phyloP scores from a whole-genome alignment of 1,140 invertebrate species.

The Nymphalis io region DNA sequence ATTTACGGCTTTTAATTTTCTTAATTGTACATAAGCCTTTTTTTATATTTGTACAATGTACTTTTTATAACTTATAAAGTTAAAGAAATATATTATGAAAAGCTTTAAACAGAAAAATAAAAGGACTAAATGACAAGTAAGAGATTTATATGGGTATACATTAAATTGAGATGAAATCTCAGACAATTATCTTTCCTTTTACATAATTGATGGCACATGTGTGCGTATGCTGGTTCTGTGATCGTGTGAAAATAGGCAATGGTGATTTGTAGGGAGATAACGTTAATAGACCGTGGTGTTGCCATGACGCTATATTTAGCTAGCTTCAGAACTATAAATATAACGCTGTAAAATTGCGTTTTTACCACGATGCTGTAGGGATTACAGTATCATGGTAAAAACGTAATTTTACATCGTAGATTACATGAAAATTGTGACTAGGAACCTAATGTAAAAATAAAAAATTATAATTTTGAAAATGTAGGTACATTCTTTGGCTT shows the following conservation, averaged over 20 bases:
- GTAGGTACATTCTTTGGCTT: no score
- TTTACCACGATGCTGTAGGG: neutral
- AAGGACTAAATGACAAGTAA: conserved; percentile 14
- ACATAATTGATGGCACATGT: conserved; percentile 67
- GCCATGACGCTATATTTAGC: conserved; percentile 39
- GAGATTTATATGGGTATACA: conserved; percentile 27
- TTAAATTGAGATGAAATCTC: conserved; percentile 38
- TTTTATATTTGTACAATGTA: no score
- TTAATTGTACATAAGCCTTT: no score
- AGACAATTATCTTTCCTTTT: conserved; percentile 44
- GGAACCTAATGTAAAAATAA: no score
- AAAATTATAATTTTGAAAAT: no score
- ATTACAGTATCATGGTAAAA: no score
- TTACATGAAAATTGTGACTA: neutral
- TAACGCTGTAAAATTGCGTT: conserved; percentile 8
- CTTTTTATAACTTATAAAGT: no score
- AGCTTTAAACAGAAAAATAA: conserved; percentile 1
- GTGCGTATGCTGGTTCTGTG: conserved; percentile 40
- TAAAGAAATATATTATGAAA: no score
- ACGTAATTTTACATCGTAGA: no score
- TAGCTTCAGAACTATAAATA: conserved; percentile 14
- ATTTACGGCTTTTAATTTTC: no score
- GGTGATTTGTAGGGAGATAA: conserved; percentile 50
- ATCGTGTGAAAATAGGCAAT: conserved; percentile 68
- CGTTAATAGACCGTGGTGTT: conserved; percentile 43